Evolutionary conservation across 2,113 vertebrate species (phyloP).

Genomic region (Rhabdomys dilectus): DNA sequence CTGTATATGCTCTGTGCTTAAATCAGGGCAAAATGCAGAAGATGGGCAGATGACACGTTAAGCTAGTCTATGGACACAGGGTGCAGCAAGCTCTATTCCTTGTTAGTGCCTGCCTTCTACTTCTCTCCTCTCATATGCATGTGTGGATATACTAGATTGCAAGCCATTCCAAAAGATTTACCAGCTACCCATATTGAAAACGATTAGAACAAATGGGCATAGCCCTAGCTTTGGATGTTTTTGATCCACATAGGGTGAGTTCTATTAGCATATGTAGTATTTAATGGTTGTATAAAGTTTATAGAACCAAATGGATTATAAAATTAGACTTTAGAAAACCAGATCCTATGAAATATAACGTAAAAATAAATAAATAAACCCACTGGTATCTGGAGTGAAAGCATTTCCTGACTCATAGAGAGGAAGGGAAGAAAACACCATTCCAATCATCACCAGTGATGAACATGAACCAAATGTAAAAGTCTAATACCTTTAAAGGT

Average conservation of each 20-base stretch:
- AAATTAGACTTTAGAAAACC: not conserved
- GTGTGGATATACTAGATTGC: not conserved
- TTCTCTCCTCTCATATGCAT: not conserved
- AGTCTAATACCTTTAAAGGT: not conserved
- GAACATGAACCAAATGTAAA: not conserved
- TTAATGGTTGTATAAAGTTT: not conserved
- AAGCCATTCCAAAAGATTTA: conserved; percentile 5
- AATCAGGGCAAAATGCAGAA: not conserved
- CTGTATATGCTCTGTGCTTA: rapidly evolving
- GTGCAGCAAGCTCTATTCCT: not conserved
- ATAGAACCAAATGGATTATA: not conserved
- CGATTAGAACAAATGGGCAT: not conserved
- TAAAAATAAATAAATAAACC: not conserved
- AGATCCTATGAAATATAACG: not conserved
- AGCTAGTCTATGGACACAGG: not conserved
- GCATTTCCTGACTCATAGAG: not conserved
- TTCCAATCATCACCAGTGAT: not conserved
- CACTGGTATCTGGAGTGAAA: not conserved
- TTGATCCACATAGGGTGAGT: not conserved
- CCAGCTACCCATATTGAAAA: not conserved
- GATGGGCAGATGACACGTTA: not conserved
- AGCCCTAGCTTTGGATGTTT: not conserved
- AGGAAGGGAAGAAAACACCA: not conserved
- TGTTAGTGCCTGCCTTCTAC: not conserved
- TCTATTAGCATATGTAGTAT: not conserved